A percentile compares a stretch with the other conserved stretches of the same genome.
These are phyloP conservation scores for Habropoda laboriosa DNA, from an alignment of 1,140 invertebrate genomes.

Conservation along the genomic window DNA sequence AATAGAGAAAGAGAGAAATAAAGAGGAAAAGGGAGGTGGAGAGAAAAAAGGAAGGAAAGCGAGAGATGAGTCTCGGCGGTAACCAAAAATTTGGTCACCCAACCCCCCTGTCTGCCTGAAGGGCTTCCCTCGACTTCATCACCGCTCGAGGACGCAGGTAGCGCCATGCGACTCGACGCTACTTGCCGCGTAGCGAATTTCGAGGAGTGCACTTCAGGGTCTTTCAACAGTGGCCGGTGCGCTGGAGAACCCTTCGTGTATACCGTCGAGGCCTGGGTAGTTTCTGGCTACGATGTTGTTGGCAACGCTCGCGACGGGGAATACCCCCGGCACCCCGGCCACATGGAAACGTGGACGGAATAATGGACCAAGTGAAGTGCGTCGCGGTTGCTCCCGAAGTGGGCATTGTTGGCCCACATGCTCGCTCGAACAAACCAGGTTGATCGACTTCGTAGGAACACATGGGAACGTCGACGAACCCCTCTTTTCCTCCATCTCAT, in stretches of 20 bases:
- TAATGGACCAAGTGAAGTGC: slow-evolving; percentile 77
- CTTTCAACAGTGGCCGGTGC: slow-evolving; percentile 64
- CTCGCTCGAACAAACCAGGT: slow-evolving; percentile 73
- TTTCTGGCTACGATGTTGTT: slow-evolving; percentile 56
- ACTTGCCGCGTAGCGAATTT: slow-evolving; percentile 71
- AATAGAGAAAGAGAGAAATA: too few relatives aligned
- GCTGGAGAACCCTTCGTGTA: slow-evolving; percentile 68
- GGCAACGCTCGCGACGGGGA: slow-evolving; percentile 57
- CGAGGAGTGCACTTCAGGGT: slow-evolving; percentile 68
- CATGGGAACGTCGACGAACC: slow-evolving; percentile 68
- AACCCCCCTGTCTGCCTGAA: slow-evolving; percentile 28
- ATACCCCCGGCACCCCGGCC: slow-evolving; percentile 56
- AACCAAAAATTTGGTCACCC: slow-evolving; percentile 50
- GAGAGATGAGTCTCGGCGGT: slow-evolving; percentile 17
- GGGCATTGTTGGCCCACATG: slow-evolving; percentile 80
- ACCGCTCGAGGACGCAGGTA: slow-evolving; percentile 62
- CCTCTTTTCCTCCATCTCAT: slow-evolving; percentile 45
- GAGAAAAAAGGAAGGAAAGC: too few relatives aligned
- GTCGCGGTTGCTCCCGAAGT: slow-evolving; percentile 73
- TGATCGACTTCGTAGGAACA: slow-evolving; percentile 75
- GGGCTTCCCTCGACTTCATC: slow-evolving; percentile 54
- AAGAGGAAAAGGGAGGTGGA: not conserved
- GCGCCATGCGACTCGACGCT: slow-evolving; percentile 63
- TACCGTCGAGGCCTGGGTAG: slow-evolving; percentile 41
- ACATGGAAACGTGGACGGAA: slow-evolving; percentile 70